phyloP scores from a whole-genome alignment of 2,113 vertebrate genomes.

The Cnemophilus loriae region DNA sequence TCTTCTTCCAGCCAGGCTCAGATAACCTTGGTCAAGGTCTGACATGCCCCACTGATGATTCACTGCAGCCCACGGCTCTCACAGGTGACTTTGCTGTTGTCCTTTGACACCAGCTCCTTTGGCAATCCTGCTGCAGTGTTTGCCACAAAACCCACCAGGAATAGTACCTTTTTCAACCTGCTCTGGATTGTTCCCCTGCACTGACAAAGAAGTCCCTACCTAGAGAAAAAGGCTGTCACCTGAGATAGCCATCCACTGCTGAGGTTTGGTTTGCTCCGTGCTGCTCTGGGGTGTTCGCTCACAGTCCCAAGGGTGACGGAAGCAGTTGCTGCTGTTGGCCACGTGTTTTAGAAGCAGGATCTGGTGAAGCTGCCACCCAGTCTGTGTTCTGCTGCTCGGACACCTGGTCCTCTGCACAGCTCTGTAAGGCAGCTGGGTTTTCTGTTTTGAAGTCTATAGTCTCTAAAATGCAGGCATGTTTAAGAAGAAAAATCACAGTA shows the following conservation, averaged over 20 bases:
- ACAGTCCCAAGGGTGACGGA: rapidly evolving
- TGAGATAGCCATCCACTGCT: rapidly evolving
- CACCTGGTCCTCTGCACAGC: rapidly evolving
- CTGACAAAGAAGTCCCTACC: neutral
- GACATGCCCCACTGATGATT: rapidly evolving
- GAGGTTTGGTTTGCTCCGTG: neutral
- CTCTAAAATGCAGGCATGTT: neutral
- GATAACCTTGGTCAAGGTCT: neutral
- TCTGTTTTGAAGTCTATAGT: neutral
- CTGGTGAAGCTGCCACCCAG: neutral
- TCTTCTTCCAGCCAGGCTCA: neutral
- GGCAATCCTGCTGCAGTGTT: neutral
- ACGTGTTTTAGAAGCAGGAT: neutral
- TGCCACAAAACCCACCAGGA: neutral
- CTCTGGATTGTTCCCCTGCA: neutral
- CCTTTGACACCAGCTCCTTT: neutral
- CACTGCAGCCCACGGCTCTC: rapidly evolving
- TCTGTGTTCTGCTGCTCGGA: rapidly evolving
- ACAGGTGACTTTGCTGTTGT: neutral
- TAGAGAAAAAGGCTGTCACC: neutral
- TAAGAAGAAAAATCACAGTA: neutral
- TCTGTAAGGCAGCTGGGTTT: neutral
- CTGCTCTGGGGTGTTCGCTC: rapidly evolving
- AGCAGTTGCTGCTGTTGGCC: neutral
- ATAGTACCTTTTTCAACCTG: rapidly evolving